These are phyloP conservation scores for Tholera decimalis DNA, from an alignment of 2,888 invertebrate species.

Conservation along the genomic window DNA sequence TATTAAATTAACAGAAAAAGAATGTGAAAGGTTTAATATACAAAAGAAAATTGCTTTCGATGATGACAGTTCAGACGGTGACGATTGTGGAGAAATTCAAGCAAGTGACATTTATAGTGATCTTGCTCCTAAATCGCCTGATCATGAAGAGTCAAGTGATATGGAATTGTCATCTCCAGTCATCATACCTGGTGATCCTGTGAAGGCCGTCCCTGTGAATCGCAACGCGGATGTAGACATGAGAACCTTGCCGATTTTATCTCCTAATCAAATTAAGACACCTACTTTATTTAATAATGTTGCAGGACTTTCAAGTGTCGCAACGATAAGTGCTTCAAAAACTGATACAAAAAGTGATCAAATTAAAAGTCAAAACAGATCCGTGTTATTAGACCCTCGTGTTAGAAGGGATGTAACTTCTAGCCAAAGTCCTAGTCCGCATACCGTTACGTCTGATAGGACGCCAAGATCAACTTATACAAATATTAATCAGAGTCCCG, in stretches of 20 bases:
- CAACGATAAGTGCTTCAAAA: conserved; percentile 24
- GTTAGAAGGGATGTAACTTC: conserved; percentile 74
- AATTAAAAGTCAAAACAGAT: conserved; percentile 53
- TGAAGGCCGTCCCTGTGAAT: conserved; percentile 68
- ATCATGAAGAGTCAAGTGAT: conserved; percentile 74
- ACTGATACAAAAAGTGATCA: conserved; percentile 57
- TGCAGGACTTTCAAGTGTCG: conserved; percentile 10
- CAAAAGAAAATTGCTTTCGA: conserved; percentile 75
- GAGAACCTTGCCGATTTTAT: conserved; percentile 74
- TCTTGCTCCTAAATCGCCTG: conserved; percentile 86
- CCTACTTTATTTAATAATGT: conserved; percentile 21
- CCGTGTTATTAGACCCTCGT: conserved; percentile 75
- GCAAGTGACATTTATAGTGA: conserved; percentile 75
- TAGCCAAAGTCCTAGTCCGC: conserved; percentile 68
- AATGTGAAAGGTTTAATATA: conserved; percentile 87
- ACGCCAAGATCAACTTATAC: conserved; percentile 58
- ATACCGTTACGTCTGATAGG: conserved; percentile 66
- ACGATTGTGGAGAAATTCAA: conserved; percentile 66
- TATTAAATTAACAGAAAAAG: conserved; percentile 87
- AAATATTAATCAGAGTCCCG: conserved; percentile 64
- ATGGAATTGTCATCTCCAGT: conserved; percentile 75
- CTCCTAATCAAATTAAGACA: conserved; percentile 51
- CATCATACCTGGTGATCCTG: conserved; percentile 85
- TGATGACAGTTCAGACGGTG: conserved; percentile 79
- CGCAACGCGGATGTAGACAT: conserved; percentile 82